Evolutionary conservation across 1,140 invertebrate genomes (phyloP), one percentile per base, ranked within the genome.

Genomic region (Anastrepha ludens): DNA sequence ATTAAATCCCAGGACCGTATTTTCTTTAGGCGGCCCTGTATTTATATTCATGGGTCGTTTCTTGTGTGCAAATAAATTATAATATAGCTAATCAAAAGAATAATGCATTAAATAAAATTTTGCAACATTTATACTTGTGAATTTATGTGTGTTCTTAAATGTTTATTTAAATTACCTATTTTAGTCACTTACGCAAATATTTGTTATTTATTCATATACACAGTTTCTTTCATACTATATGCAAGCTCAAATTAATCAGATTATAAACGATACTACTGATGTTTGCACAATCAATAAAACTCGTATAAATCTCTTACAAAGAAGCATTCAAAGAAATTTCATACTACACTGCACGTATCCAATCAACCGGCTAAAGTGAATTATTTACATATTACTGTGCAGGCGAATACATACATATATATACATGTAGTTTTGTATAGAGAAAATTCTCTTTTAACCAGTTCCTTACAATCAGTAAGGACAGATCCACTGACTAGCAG

Each of bases 371-470:
- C 74, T 81, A 50, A 81, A 81, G 47, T 81, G 74, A 81, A 81
- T 81, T 81, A 81, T 81, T 81, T 81, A 81, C 74, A 81, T 50
- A 81, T 55, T 47, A 20, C 44, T 55, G 44, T 81, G 41, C 7
- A 15, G 3, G 17, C 13, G n/a, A 20, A 55, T 55, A 55, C 2
- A 55, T 55, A 20, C 8, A 81, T 29, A 4, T 55, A 81, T 20
- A 47, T 13, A 29, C 2, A 11, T 11, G 9, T 11, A 11, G 29
- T 20, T 17, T 17, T 39, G n/a, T n/a, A 13, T 58, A 55, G 74
- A 81, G 74, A 81, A 81, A 81, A 81, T 81, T 81, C 74, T 81
- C 74, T 81, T 81, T 81, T 55, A 81, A 81, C 39, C 74, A 81
- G 55, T 81, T 17, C 13, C 17, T 55, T 81, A 81, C 47, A 81